Evolutionary conservation across 2,888 invertebrate species (phyloP), one percentile per base, ranked within the genome.

Genomic region (Diadromus collaris): DNA sequence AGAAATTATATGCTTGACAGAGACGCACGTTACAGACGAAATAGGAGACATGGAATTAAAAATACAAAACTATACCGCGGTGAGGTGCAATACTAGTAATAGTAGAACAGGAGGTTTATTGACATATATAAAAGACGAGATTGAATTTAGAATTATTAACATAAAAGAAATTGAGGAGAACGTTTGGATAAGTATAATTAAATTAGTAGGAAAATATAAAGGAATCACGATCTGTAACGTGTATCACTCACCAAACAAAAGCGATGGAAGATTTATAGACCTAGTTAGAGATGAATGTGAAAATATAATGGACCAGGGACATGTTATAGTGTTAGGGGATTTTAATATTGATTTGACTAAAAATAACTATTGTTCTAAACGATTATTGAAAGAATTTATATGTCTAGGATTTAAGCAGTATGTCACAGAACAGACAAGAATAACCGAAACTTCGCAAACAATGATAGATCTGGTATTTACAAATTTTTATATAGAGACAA

Each of bases 391-490:
- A 27, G 38, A 44, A 19, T 58, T 69, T 41, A 51, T 27, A 69
- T 27, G 61, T 16, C 13, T 69, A 6, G 70, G 78, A 46, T 13
- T 69, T 10, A 74, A 74, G 46, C 70, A 78, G 38, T 54, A 61
- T 24, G 48, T 69, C 10, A 64, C 41, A 5, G 34, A 9, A 13
- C 41, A n/a, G 7, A 78, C 65, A 9, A 65, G 74, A 70, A 54
- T 51, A 21, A 74, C 78, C n/a, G 44, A 41, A 29, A 38, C 10
- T 24, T 60, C 60, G 0, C 13, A 68, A 6, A 75, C 75, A 44
- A 16, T 75, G 9, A 76, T 70, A 29, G 64, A 78, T 48, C 13
- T 70, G 64, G 74, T 78, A 13, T 78, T 78, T 34, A 61, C 70
- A 32, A 64, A 74, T 74, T 67, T 74, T 32, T 34, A 32, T 34